Conservation (phyloP, 2,888 invertebrate genomes). For the Yponomeuta malinellus region DNA sequence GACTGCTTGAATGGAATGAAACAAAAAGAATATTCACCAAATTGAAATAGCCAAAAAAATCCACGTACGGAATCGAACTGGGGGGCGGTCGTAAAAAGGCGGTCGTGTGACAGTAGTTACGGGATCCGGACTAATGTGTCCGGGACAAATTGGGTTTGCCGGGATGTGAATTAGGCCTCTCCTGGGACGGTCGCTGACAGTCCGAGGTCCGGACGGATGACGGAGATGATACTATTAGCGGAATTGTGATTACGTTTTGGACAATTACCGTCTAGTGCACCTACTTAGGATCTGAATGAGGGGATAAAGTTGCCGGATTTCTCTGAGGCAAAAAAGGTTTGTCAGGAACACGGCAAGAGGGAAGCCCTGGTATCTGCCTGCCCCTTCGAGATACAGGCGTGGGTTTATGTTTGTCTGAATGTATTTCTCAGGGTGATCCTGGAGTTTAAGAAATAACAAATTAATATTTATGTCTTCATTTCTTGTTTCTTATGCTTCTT, state of each 20-base stretch:
- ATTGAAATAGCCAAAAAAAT: slow-evolving; percentile 60
- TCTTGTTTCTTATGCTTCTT: too few species aligned
- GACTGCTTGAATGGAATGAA: not conserved
- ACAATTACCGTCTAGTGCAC: not conserved
- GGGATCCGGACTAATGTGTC: slow-evolving; percentile 55
- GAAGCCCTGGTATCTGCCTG: too few species aligned
- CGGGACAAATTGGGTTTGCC: slow-evolving; percentile 70
- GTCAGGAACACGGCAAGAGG: not conserved
- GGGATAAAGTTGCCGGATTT: too few species aligned
- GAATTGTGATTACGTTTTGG: slow-evolving; percentile 15
- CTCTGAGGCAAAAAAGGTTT: too few species aligned
- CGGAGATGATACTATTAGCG: slow-evolving; percentile 21
- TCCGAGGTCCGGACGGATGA: slow-evolving; percentile 27
- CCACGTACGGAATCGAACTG: slow-evolving; percentile 37
- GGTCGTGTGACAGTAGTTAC: slow-evolving; percentile 66
- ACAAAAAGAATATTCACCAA: slow-evolving; percentile 51
- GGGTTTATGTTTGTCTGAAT: not conserved
- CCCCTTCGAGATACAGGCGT: too few species aligned
- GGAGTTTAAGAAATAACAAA: too few species aligned
- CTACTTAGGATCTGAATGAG: not conserved
- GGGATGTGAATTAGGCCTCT: slow-evolving; percentile 62
- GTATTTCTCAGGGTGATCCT: too few species aligned
- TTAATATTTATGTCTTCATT: too few species aligned
- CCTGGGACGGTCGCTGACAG: slow-evolving; percentile 36
- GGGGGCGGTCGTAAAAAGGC: slow-evolving; percentile 60